Base-by-base conservation (phyloP, 2,113 vertebrate species). In the Gallinago media region DNA sequence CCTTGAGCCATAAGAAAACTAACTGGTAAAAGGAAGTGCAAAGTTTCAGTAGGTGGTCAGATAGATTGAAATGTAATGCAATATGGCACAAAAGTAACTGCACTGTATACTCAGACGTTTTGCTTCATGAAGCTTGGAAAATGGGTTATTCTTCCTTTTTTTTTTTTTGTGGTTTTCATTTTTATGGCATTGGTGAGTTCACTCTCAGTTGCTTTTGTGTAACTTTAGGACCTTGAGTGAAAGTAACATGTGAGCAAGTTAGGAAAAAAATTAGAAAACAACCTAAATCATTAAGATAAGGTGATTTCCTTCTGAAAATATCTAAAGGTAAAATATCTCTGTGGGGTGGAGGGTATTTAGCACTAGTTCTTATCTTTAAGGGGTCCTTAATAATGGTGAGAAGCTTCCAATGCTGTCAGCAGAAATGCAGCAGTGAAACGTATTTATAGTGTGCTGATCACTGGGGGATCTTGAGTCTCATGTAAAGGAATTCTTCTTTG, bases 391-490 rank as follows among this genome's bases (percentile, higher is more conserved):
- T 58, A 13, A 34, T 2, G 4, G 63, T 81, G 79, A 29, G 31
- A 67, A 73, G n/a, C 27, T 47, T 91, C 54, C 34, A 31, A 7
- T 63, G 23, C 71, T 84, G 59, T 40, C 58, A 83, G 36, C 82
- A 79, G 82, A 89, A 95, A 77, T n/a, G 13, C 40, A 44, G 22
- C 50, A 92, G 25, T 47, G 62, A 56, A 85, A 40, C 15, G 1
- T 97, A 55, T 92, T 95, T 96, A 32, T 63, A 80, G n/a, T 16
- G 18, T 67, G 23, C 72, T 84, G 65, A 44, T 95, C 91, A 67
- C 63, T 62, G 76, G 22, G 67, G 56, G 70, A 49, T 88, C 92
- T 92, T 93, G 92, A 90, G 26, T 38, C 18, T 81, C 0, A 0
- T 78, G 54, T 81, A 49, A 66, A 54, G 76, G 76, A 95, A 81